Evolutionary conservation across 2,797 vertebrate species (phyloP), one percentile per base, ranked within the genome.

Genomic region (Chelmon rostratus): DNA sequence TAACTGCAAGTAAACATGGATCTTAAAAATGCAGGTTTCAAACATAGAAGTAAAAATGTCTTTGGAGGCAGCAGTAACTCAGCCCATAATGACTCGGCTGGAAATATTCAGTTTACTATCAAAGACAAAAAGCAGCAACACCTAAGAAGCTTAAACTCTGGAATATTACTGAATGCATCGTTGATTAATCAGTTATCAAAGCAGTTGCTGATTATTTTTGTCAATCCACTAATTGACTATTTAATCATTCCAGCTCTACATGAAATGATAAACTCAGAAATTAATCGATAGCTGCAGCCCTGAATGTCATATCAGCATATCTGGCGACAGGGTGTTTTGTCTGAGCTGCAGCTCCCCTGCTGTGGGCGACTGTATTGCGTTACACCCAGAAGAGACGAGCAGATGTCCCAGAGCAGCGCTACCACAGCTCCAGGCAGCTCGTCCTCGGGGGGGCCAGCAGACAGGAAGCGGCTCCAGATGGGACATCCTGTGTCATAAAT

Each of bases 401-500:
- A 93, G 91, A 91, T 93, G 92, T 93, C 89, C 83, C 76, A 78
- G 83, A 83, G 86, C 92, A 86, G 86, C 76, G 70, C 84, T 87
- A 72, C 86, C 72, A 59, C 58, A 69, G 82, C 84, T 85, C 70
- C 80, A 81, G 69, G 21, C 79, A 61, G 86, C 68, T 57, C 50
- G 8, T 92, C 80, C 91, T 86, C 75, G 64, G 5, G 19, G 16
- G 78, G 8, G 49, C 8, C 65, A 46, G 86, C 82, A 65, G 86
- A 85, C 79, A 82, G 91, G 92, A 94, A 94, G 86, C 81, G 62
- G 47, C 84, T 88, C 90, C 93, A 94, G 91, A 92, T 94, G 93
- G 91, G 88, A 89, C 91, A 90, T 94, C 91, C 92, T 90, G 89
- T 82, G 77, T 93, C 87, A 92, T 94, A 93, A 93, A 95, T 94